Conservation (phyloP, 35 echinoderm and acorn worm genomes). For the Apostichopus californicus region DNA sequence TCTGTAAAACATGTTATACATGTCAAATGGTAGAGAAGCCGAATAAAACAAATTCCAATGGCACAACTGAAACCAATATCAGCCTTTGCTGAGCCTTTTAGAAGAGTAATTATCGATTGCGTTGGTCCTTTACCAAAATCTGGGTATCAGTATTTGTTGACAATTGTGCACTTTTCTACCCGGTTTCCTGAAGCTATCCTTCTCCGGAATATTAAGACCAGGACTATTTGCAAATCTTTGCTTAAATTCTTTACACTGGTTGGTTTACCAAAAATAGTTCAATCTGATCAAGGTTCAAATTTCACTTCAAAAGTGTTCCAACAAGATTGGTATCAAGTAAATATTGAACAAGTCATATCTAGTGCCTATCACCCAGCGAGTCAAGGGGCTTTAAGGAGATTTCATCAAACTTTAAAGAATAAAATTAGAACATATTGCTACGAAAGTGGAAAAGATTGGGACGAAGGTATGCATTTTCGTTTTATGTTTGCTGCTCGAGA, state of each 20-base stretch:
- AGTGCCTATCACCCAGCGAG: slow-evolving; percentile 58
- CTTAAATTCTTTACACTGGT: slow-evolving; percentile 42
- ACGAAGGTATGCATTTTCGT: slow-evolving; percentile 39
- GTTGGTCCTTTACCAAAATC: slow-evolving; percentile 70
- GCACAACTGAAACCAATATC: slow-evolving; percentile 61
- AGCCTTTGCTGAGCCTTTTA: slow-evolving; percentile 68
- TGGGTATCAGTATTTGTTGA: slow-evolving; percentile 63
- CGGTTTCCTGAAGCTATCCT: slow-evolving; percentile 19
- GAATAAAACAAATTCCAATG: slow-evolving; percentile 23
- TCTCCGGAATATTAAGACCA: slow-evolving; percentile 38
- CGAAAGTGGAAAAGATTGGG: slow-evolving; percentile 77
- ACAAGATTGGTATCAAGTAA: slow-evolving; percentile 38
- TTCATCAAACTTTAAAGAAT: slow-evolving; percentile 84
- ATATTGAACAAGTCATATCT: slow-evolving; percentile 36
- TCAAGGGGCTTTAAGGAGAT: slow-evolving; percentile 59
- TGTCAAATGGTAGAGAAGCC: slow-evolving; percentile 71
- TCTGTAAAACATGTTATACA: slow-evolving; percentile 55
- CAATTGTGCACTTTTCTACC: slow-evolving; percentile 55
- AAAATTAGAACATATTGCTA: slow-evolving; percentile 67
- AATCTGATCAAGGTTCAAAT: slow-evolving; percentile 53
- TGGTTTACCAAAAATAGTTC: slow-evolving; percentile 47
- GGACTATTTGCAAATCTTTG: slow-evolving; percentile 17
- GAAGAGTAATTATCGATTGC: slow-evolving; percentile 65
- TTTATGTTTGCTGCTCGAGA: slow-evolving; percentile 75
- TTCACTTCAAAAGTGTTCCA: slow-evolving; percentile 51